A percentile compares a stretch with the other conserved stretches of the same genome.
These are phyloP conservation scores for Eumeta japonica DNA, from an alignment of 1,140 invertebrate species.

Conservation along the genomic window DNA sequence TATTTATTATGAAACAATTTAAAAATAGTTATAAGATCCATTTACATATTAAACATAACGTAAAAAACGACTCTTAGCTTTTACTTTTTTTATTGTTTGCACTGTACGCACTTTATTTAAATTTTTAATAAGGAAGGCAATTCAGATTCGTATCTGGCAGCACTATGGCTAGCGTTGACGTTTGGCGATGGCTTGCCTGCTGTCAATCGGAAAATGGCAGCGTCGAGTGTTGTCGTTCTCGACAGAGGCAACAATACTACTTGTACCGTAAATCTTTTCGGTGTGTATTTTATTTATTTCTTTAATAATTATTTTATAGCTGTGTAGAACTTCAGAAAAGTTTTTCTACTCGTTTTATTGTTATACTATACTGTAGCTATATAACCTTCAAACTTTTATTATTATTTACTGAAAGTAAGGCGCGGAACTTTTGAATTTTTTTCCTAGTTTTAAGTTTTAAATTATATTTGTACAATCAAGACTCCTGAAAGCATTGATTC, in stretches of 20 bases:
- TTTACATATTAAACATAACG: no score
- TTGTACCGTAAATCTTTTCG: constrained; percentile 91
- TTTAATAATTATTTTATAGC: constrained; percentile 1
- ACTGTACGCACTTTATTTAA: no score
- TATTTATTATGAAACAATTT: no score
- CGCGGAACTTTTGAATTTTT: constrained; percentile 47
- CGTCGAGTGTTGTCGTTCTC: constrained; percentile 88
- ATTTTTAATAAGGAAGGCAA: no score
- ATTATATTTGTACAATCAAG: no score
- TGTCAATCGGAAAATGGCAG: constrained; percentile 69
- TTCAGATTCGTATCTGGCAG: constrained; percentile 82
- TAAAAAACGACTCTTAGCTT: no score
- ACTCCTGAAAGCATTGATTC: no score
- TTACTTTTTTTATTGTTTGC: no score
- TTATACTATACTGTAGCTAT: constrained; percentile 24
- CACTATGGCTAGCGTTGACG: no score
- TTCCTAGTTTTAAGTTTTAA: no score
- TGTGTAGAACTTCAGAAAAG: no score
- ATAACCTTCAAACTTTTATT: constrained; percentile 47
- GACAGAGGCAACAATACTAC: constrained; percentile 94
- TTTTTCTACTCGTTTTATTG: constrained; percentile 9
- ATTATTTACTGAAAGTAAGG: constrained; percentile 44
- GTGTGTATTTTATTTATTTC: constrained; percentile 60
- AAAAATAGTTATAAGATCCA: no score
- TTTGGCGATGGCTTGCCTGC: constrained; percentile 52